Evolutionary conservation across 2,888 invertebrate genomes (phyloP).

Genomic region (Galeruca laticollis): DNA sequence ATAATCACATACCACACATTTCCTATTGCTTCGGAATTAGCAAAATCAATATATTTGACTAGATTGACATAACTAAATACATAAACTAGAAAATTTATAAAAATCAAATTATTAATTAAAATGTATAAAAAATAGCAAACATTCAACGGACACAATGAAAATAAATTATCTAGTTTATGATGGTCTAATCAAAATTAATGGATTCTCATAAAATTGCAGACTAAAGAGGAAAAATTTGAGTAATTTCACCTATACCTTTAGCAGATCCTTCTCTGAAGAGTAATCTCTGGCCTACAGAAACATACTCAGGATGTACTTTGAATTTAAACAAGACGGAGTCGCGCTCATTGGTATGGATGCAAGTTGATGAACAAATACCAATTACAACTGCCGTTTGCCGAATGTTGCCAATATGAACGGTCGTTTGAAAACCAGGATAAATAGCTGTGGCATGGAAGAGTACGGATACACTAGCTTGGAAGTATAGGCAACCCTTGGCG

Average conservation of each 20-base stretch:
- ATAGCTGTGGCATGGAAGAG: slow-evolving; percentile 90
- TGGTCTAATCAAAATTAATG: slow-evolving; percentile 1
- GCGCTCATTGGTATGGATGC: slow-evolving; percentile 84
- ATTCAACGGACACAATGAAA: not conserved
- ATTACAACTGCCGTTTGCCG: slow-evolving; percentile 94
- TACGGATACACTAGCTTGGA: slow-evolving; percentile 87
- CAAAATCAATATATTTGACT: slow-evolving; percentile 9
- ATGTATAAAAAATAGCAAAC: not conserved
- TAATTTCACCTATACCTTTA: slow-evolving; percentile 88
- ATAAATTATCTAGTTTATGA: slow-evolving; percentile 9
- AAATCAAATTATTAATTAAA: not conserved
- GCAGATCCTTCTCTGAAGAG: slow-evolving; percentile 87
- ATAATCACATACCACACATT: not conserved
- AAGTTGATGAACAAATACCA: slow-evolving; percentile 75
- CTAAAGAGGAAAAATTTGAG: slow-evolving; percentile 75
- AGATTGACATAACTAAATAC: not conserved
- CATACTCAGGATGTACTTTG: slow-evolving; percentile 89
- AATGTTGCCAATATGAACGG: slow-evolving; percentile 95
- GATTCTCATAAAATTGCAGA: not conserved
- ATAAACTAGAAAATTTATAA: not conserved
- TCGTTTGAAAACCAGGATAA: slow-evolving; percentile 88
- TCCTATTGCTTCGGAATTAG: not conserved
- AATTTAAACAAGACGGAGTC: slow-evolving; percentile 92
- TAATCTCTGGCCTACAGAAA: slow-evolving; percentile 82
- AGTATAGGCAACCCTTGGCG: slow-evolving; percentile 74